Evolutionary conservation across 2,797 vertebrate genomes (phyloP).

Genomic region (Microctenopoma stevenorrisi): DNA sequence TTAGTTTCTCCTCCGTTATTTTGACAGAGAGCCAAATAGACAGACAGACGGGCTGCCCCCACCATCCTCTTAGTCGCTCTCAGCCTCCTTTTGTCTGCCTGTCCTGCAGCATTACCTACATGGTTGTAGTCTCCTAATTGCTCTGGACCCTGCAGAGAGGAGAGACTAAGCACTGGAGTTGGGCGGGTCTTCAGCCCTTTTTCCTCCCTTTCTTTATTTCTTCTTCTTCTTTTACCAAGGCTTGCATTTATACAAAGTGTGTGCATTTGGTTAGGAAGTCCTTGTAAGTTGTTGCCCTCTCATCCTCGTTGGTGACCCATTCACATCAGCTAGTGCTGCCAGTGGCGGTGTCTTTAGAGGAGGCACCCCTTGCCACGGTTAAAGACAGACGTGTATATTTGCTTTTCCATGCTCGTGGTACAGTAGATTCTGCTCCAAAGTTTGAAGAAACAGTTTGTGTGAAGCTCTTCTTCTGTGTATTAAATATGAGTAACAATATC

Average conservation of each 20-base stretch:
- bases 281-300: conserved; percentile 27
- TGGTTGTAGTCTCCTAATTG: conserved; percentile 82
- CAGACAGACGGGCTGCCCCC: conserved; percentile 68
- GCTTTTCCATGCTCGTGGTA: not conserved
- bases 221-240: conserved; percentile 36
- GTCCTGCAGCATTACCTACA: conserved; percentile 80
- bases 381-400: not conserved
- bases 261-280: conserved; percentile 67
- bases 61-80: conserved; percentile 59
- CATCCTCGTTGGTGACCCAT: conserved; percentile 27
- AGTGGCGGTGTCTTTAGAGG: conserved; percentile 16
- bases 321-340: conserved; percentile 47
- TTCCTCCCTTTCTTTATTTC: conserved; percentile 33
- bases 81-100: conserved; percentile 80
- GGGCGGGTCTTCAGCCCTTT: conserved; percentile 58
- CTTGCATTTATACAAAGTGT: conserved; percentile 68
- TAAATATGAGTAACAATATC: not conserved
- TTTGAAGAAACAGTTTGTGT: not conserved
- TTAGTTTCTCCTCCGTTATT: conserved; percentile 54
- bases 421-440: not conserved
- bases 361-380: conserved; percentile 5
- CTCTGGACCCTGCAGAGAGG: conserved; percentile 73
- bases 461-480: conserved; percentile 1
- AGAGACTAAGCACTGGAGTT: conserved; percentile 56
- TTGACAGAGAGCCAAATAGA: conserved; percentile 72